Percentiles rank a stretch among this genome's conserved stretches.
phyloP scores from a whole-genome alignment of 2,888 invertebrate genomes.

The Alloplasta piceator region DNA sequence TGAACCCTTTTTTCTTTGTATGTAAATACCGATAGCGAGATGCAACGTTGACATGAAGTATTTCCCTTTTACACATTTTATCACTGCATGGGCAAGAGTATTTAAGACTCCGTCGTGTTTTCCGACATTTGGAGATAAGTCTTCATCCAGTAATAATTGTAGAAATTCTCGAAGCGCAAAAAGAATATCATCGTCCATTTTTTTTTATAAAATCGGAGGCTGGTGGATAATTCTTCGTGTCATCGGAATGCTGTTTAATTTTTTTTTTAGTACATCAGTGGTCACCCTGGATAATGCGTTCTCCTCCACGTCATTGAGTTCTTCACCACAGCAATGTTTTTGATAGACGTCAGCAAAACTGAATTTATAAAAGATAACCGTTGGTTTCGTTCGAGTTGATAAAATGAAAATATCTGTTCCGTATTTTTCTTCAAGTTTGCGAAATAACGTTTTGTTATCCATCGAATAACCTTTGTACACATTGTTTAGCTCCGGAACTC shows the following conservation, averaged over 20 bases:
- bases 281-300: not conserved
- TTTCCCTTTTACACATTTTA: no score
- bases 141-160: not conserved
- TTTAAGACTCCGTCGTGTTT: no score
- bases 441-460: not conserved
- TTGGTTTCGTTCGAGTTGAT: not conserved
- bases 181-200: conserved; percentile 40
- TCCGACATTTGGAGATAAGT: no score
- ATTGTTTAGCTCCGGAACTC: not conserved
- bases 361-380: not conserved
- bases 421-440: no score
- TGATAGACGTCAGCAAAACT: not conserved
- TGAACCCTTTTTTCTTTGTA: no score
- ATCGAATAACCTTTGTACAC: not conserved
- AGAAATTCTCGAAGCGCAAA: not conserved
- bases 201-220: conserved; percentile 28
- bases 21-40: no score
- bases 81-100: no score
- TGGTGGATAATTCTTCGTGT: not conserved
- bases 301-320: not conserved
- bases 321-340: not conserved
- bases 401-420: not conserved
- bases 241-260: not conserved
- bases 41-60: no score
- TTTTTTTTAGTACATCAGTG: not conserved